Evolutionary conservation across 2,888 invertebrate species (phyloP).

Genomic region (Zygogramma bicolorata): DNA sequence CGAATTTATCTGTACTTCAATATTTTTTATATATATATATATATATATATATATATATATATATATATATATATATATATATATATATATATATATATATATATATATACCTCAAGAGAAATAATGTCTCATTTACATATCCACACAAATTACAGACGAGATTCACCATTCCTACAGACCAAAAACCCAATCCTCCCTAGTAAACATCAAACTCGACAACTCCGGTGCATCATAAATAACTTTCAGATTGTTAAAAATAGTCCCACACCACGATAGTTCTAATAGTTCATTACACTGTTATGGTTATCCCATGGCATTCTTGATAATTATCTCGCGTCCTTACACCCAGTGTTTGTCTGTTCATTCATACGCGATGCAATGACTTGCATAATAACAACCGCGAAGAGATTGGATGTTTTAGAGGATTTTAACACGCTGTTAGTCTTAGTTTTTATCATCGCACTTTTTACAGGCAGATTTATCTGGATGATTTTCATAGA

Average conservation of each 20-base stretch:
- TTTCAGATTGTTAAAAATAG: slow-evolving; percentile 3
- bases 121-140: not conserved
- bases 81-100: too few relatives aligned
- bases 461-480: too few relatives aligned
- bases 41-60: too few relatives aligned
- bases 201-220: slow-evolving; percentile 4
- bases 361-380: slow-evolving; percentile 3
- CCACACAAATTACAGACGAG: not conserved
- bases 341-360: slow-evolving; percentile 8
- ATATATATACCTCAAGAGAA: too few relatives aligned
- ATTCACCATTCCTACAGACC: not conserved
- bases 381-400: not conserved
- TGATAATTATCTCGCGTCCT: not conserved
- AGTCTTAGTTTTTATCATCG: not conserved
- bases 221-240: not conserved
- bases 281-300: slow-evolving; percentile 6
- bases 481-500: too few relatives aligned
- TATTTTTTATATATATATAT: too few relatives aligned
- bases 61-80: too few relatives aligned
- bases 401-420: not conserved
- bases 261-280: slow-evolving; percentile 2
- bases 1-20: too few relatives aligned
- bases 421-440: not conserved
- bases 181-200: not conserved
- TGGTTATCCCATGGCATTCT: slow-evolving; percentile 10